These are phyloP conservation scores for Rhinopomastus cyanomelas DNA, from an alignment of 2,113 vertebrate genomes.

Conservation along the genomic window DNA sequence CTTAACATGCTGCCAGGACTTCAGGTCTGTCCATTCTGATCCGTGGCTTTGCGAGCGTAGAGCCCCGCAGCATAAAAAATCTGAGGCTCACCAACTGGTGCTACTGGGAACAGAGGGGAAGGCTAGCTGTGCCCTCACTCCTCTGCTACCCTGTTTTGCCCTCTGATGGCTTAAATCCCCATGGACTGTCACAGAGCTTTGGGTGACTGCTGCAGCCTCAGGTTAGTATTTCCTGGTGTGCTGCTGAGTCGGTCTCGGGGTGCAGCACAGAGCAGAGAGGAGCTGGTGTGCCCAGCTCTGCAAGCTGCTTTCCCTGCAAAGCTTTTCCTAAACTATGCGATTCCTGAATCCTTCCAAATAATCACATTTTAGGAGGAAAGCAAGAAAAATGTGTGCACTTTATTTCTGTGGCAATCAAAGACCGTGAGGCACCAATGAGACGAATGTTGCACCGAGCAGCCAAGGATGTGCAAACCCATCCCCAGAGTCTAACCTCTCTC, in stretches of 20 bases:
- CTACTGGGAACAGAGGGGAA: neutral
- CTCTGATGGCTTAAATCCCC: neutral
- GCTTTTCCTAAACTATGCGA: neutral
- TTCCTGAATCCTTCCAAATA: neutral
- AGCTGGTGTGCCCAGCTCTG: neutral
- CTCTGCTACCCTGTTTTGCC: neutral
- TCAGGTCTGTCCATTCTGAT: neutral
- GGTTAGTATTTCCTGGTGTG: neutral
- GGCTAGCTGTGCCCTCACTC: neutral
- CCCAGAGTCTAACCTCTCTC: neutral
- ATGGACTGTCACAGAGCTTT: neutral
- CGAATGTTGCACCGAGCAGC: neutral
- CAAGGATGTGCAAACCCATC: neutral
- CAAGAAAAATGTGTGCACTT: neutral
- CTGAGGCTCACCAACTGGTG: neutral
- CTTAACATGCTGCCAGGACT: neutral
- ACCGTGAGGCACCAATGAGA: neutral
- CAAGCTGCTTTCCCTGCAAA: neutral
- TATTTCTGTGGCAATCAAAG: constrained; percentile 7
- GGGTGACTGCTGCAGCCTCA: neutral
- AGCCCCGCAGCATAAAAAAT: neutral
- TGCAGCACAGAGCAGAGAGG: neutral
- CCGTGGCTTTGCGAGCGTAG: accelerated
- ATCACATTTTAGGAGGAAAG: neutral
- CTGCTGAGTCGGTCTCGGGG: neutral